A percentile compares a stretch with the other conserved stretches of the same genome.
phyloP scores from a whole-genome alignment of 1,140 invertebrate species.

The Drosophila nebulosa region DNA sequence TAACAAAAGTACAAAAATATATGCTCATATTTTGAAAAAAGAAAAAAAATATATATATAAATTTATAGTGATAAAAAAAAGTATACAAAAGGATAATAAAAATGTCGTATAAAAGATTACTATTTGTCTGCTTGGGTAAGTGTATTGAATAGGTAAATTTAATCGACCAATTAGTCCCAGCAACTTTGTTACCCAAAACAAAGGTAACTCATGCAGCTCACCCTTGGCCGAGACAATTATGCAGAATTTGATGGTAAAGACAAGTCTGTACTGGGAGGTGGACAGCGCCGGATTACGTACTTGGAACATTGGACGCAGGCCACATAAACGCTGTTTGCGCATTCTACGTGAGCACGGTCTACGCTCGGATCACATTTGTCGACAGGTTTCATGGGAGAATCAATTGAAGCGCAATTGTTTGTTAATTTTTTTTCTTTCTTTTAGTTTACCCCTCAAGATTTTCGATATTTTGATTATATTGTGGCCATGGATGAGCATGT shows the following conservation, averaged over 20 bases:
- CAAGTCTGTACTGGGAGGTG: slow-evolving; percentile 64
- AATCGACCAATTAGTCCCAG: too few relatives aligned
- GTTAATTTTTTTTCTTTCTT: background rate
- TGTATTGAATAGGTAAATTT: background rate
- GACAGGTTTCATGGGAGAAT: slow-evolving; percentile 21
- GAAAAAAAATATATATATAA: too few relatives aligned
- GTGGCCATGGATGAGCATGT: slow-evolving; percentile 55
- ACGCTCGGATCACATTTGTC: slow-evolving; percentile 55
- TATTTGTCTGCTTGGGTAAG: slow-evolving; percentile 66
- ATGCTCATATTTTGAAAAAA: background rate
- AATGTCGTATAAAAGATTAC: slow-evolving; percentile 50
- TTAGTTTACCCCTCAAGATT: slow-evolving; percentile 44
- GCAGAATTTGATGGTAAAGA: slow-evolving; percentile 61
- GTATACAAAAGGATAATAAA: background rate
- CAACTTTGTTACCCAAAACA: background rate
- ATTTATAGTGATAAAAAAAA: background rate
- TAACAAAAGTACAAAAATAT: background rate
- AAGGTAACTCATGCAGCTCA: slow-evolving; percentile 65
- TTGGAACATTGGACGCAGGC: slow-evolving; percentile 62
- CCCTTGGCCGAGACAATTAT: slow-evolving; percentile 66
- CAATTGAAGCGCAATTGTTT: too few relatives aligned
- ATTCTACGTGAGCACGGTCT: slow-evolving; percentile 52
- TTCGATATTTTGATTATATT: slow-evolving; percentile 55
- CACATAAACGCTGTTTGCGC: slow-evolving; percentile 39
- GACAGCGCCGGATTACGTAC: slow-evolving; percentile 60